These are phyloP conservation scores for Penelope pileata DNA, from an alignment of 2,113 vertebrate genomes.

Conservation along the genomic window DNA sequence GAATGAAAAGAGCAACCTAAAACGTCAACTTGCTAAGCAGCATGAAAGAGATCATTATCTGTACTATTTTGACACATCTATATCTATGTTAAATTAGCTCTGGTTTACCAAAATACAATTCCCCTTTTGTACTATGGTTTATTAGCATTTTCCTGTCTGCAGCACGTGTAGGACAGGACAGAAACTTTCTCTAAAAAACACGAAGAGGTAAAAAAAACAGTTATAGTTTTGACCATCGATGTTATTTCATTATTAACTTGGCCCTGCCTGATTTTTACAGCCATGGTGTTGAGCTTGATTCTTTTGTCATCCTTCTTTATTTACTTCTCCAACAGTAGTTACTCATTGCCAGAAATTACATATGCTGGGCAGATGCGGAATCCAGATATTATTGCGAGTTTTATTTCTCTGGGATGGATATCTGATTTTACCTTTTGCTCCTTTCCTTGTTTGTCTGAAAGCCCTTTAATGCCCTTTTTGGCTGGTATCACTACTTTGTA, in stretches of 20 bases:
- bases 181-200: neutral
- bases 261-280: conserved; percentile 30
- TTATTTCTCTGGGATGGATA: conserved; percentile 10
- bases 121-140: neutral
- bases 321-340: conserved; percentile 39
- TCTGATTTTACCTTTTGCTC: conserved; percentile 37
- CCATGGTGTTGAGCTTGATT: neutral
- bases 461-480: neutral
- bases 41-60: neutral
- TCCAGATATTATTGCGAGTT: conserved; percentile 41
- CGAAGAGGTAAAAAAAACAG: neutral
- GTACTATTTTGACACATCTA: neutral
- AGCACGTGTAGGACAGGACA: neutral
- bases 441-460: neutral
- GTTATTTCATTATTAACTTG: conserved; percentile 42
- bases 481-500: neutral
- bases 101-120: neutral
- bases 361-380: conserved; percentile 56
- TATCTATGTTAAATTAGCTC: neutral
- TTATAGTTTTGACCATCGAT: neutral
- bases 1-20: neutral
- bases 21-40: neutral
- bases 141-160: neutral
- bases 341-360: conserved; percentile 60
- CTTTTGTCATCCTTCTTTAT: conserved; percentile 49